Base-by-base conservation (phyloP, 2,797 vertebrate genomes). In the Scarus forsteni region DNA sequence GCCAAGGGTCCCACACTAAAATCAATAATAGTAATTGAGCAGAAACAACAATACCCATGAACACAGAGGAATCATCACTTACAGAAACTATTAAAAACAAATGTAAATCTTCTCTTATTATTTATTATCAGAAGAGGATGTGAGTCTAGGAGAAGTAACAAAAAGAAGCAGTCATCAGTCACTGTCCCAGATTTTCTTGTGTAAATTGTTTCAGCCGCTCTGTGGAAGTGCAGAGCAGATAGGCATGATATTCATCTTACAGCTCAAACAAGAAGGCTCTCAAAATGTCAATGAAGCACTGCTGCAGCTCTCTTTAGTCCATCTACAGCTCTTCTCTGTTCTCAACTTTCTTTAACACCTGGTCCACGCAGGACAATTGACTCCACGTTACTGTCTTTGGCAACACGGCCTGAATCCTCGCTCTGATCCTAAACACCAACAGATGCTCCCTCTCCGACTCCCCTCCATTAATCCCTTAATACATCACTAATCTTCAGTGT, bases 141-240 rank as follows among this genome's bases (percentile, higher is more conserved):
- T 0, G 43, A 3, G 19, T 56, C 3, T 49, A 49, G 50, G 40
- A 5, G 43, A 52, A 61, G 13, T 43, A 35, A 56, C 73, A 61
- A 57, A 57, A 46, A 74, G 66, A 65, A 7, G 54, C 42, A 56
- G 58, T 75, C 40, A 52, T 36, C 44, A 45, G 53, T 60, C 38
- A 35, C 10, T 35, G 27, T 57, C 45, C 16, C 9, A 1, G 43
- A 39, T 36, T 65, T 74, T 74, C 60, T 75, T 53, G 35, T 64
- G 81, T 49, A 81, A 75, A 77, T 73, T 79, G 50, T 54, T 54
- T 70, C 44, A 42, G 70, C 72, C 44, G 58, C 68, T 70, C 15
- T 0, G 43, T 53, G 56, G 55, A 74, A 40, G 55, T 35, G 56
- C 66, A 73, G 53, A 64, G 40, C 51, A 56, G 60, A 70, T 19